Evolutionary conservation across 2,113 vertebrate genomes (phyloP).

Genomic region (Pyrgilauda ruficollis): DNA sequence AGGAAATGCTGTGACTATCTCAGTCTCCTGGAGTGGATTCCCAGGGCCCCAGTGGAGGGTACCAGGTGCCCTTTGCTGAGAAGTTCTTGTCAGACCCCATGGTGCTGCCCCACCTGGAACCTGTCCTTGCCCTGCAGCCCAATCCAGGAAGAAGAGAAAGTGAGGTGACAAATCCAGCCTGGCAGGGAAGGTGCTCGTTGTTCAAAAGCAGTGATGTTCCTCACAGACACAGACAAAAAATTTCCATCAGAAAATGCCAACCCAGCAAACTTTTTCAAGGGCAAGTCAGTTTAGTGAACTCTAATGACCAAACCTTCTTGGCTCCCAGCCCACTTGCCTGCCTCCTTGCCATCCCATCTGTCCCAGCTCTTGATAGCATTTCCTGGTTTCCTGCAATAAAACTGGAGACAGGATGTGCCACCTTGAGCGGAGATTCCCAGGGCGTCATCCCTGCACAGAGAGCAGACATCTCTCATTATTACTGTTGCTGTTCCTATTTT

Average conservation of each 20-base stretch:
- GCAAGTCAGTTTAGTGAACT: not conserved
- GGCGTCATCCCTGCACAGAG: not conserved
- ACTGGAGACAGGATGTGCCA: not conserved
- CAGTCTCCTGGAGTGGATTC: not conserved
- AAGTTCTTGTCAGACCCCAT: not conserved
- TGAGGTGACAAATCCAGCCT: not conserved
- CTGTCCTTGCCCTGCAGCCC: not conserved
- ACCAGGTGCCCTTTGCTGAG: not conserved
- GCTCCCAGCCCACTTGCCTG: not conserved
- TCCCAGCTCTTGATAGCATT: not conserved
- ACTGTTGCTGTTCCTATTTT: not conserved
- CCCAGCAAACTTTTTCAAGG: not conserved
- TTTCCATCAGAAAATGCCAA: not conserved
- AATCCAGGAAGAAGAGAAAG: not conserved
- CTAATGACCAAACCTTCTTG: not conserved
- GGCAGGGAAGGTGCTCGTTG: not conserved
- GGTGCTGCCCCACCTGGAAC: fast-evolving
- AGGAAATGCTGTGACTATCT: not conserved
- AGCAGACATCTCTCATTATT: not conserved
- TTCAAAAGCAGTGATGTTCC: not conserved
- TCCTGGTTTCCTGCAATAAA: not conserved
- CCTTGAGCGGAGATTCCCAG: not conserved
- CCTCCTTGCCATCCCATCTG: not conserved
- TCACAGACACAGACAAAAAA: not conserved
- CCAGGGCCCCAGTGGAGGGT: not conserved